Base-by-base conservation (phyloP, 1,140 invertebrate species). In the Eurosta solidaginis region DNA sequence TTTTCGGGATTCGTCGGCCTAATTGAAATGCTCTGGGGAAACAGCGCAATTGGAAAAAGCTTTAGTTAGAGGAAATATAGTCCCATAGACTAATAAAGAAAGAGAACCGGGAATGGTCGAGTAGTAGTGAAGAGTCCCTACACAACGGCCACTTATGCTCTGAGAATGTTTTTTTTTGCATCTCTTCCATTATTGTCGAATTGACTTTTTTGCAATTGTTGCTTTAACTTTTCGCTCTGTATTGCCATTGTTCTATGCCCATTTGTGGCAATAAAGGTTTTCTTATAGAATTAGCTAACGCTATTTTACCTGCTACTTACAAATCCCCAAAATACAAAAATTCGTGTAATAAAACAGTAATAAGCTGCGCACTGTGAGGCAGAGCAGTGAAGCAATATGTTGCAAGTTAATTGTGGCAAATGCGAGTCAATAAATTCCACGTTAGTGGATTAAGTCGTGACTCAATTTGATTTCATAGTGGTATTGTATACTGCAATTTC, bases 381-480 rank as follows among this genome's bases (percentile, higher is more conserved):
- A n/a, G n/a, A n/a, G 45, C n/a, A n/a, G 45, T 49, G 45, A 12
- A 17, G 49, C 49, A 52, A 22, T 22, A 20, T 22, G 29, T 33
- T 4, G 54, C 29, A 17, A 17, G 33, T 63, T 14, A 22, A 5
- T 36, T 40, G 33, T 29, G 59, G 59, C 22, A 20, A 68, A n/a
- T 40, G 29, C 17, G 17, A 68, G 59, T 68, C 33, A 68, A 68
- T 68, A 68, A 68, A 68, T 68, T 68, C 22, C 33, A n/a, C 33
- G 59, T 4, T 1, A 68, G 33, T 68, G 59, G 59, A 68, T 68
- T 68, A 68, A 68, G n/a, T 68, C 59, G 59, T 68, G 59, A 40
- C 33, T 12, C 59, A 33, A 68, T 17, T 14, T 33, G 54, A 59
- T 29, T 59, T 27, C 22, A 12, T 20, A 17, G 17, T 29, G 9